Base-by-base conservation (phyloP, 2,113 vertebrate species). In the Eonycteris spelaea region DNA sequence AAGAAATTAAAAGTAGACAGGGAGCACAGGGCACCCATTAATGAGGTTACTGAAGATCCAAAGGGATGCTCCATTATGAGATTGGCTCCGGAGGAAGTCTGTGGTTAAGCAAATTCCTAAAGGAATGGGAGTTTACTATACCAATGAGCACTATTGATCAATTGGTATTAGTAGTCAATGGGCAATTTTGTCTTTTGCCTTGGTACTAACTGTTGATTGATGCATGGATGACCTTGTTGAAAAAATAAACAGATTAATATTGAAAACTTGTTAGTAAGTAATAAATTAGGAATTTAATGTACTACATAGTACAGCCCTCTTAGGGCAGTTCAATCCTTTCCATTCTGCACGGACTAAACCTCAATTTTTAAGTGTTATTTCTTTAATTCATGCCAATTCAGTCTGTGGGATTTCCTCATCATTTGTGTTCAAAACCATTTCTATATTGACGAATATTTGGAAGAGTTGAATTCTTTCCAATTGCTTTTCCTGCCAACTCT, bases 1-100 rank as follows among this genome's bases (percentile, higher is more conserved):
- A 88, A 98, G 96, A 96, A 95, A 95, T 97, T 96, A 97, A 96
- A 98, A 95, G 88, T 95, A 97, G 96, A 90, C 86, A 95, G 71
- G 88, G 96, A 97, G 75, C 79, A 95, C 75, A 92, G 79, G 92
- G 18, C 82, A 93, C 63, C 21, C 87, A 94, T 97, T 98, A 97
- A 95, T 96, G 97, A 96, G 79, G 95, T 94, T 94, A 77, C 67
- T 75, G n/a, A 86, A 94, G 95, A 86, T 43, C 82, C 12, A 59
- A 83, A 91, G 93, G 55, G 68, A 63, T 53, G 51, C 1, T 71
- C 4, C 30, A 86, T 97, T 97, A 90, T 84, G 71, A 92, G n/a
- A 0, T 0, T 21, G 13, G 26, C 73, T 97, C 92, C 74, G 63
- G 43, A 82, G 43, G 83, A 95, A 82, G 71, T 61, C 70, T 79